Evolutionary conservation across 1,140 invertebrate species (phyloP), one percentile per base, ranked within the genome.

Genomic region (Diorhabda elongata): DNA sequence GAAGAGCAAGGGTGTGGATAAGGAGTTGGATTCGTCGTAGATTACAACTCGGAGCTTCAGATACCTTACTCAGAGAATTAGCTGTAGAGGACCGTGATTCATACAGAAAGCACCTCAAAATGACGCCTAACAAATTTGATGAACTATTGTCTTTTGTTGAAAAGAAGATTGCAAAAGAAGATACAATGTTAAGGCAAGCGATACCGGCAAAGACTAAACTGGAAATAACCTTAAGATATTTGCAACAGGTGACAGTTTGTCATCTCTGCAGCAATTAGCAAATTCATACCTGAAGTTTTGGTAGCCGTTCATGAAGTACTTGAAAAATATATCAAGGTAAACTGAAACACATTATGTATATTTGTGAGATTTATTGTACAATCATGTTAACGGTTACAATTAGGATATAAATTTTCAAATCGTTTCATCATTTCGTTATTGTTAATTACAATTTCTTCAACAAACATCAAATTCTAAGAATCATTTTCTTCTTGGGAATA

Each of bases 281-380:
- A 58, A 45, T 67, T 67, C 44, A n/a, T 67, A 6, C 66, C 66
- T 9, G 66, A 67, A 60, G 66, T 67, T 44, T 67, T 58, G 61
- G 45, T 45, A 44, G 66, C 43, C 6, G 61, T 67, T 52, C 8
- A 9, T 5, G 45, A 52, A 52, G 45, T 9, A 52, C 45, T 52
- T 5, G 45, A 52, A 52, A 9, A 52, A 6, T 52, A 52, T 52
- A 52, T 52, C 45, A 52, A 52, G 45, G 45, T 52, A 52, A 52
- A 26, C 26, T 26, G 26, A 26, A 26, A 26, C 26, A 26, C 26
- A 26, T 26, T 26, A 26, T n/a, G n/a, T n/a, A n/a, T 1, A 26
- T 26, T 26, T 26, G 26, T 26, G 26, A 26, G 26, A 26, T 26
- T 26, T 26, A 26, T 26, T 26, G 26, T 26, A 26, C 26, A 26